Evolutionary conservation across 2,113 vertebrate species (phyloP), one percentile per base, ranked within the genome.

Genomic region (Oreochromis spilurus): DNA sequence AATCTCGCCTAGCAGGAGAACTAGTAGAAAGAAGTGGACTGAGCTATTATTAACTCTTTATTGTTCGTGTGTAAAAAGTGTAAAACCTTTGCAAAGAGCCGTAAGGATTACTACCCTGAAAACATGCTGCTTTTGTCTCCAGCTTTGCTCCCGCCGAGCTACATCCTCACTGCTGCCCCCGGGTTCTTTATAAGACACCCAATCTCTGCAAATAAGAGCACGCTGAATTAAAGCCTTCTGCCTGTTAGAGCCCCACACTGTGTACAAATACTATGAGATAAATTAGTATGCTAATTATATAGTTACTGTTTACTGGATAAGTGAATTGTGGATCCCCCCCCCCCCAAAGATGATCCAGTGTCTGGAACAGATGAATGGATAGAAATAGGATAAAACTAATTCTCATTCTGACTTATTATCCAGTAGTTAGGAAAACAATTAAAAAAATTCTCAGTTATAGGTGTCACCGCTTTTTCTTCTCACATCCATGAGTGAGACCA

Each of bases 41-140:
- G 48, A 83, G 62, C 43, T 85, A 38, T 87, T 87, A 81, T 90
- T 43, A 86, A 53, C 40, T 31, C 79, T 7, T 75, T 82, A 86
- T 89, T 92, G 88, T 90, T 86, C 79, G 67, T 21, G 82, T 84
- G 45, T 62, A 52, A 85, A 82, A 84, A 54, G 58, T 52, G 70
- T 72, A 48, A 88, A 82, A 88, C 9, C 31, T 77, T 70, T 78
- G 29, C 31, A 17, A 19, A 50, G 21, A 29, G n/a, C 48, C 34
- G 40, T 1, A 65, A 5, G 6, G 13, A 75, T 57, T 90, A 31
- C 31, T 80, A 38, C n/a, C 38, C 7, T 21, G 4, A 57, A 5
- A 65, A 87, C 11, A 52, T 52, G n/a, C n/a, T 40, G 24, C 79
- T 81, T 87, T 89, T 88, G 72, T 86, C 52, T 81, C 62, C 40